Evolutionary conservation across 2,797 vertebrate species (phyloP).

Genomic region (Gadopsis marmoratus): DNA sequence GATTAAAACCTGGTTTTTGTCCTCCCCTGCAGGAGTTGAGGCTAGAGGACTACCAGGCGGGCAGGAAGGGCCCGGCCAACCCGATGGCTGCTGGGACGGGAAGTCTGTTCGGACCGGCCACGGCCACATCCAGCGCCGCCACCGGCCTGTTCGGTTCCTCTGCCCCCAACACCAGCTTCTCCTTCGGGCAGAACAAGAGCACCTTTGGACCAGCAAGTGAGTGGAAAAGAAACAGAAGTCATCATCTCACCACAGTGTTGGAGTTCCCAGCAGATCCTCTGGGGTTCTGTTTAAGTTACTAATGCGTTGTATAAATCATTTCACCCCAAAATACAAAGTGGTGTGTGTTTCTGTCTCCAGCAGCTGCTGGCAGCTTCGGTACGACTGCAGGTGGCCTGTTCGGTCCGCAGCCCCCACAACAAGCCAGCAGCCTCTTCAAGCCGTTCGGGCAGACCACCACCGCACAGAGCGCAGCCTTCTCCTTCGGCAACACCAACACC

Average conservation of each 20-base stretch:
- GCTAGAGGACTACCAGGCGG: slow-evolving; percentile 95
- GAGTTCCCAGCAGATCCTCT: not conserved
- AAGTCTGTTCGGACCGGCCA: slow-evolving; percentile 88
- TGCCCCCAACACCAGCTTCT: slow-evolving; percentile 89
- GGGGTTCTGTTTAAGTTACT: not conserved
- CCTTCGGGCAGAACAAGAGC: slow-evolving; percentile 92
- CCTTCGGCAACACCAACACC: slow-evolving; percentile 91
- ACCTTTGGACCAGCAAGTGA: slow-evolving; percentile 91
- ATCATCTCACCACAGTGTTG: not conserved
- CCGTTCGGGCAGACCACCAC: slow-evolving; percentile 92
- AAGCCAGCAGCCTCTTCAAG: slow-evolving; percentile 90
- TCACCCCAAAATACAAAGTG: not conserved
- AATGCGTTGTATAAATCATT: not conserved
- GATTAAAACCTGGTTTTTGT: no score
- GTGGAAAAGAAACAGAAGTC: slow-evolving; percentile 33
- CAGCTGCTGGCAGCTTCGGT: slow-evolving; percentile 86
- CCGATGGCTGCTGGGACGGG: slow-evolving; percentile 87
- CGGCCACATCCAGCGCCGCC: slow-evolving; percentile 88
- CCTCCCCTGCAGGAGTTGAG: slow-evolving; percentile 88
- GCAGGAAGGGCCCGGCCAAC: slow-evolving; percentile 93
- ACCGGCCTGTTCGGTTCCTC: slow-evolving; percentile 92
- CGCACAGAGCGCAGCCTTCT: slow-evolving; percentile 89
- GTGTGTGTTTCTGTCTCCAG: not conserved
- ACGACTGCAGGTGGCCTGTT: slow-evolving; percentile 89
- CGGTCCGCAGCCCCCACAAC: slow-evolving; percentile 72